phyloP scores from a whole-genome alignment of 1,140 invertebrate species.

The Mercenaria mercenaria region DNA sequence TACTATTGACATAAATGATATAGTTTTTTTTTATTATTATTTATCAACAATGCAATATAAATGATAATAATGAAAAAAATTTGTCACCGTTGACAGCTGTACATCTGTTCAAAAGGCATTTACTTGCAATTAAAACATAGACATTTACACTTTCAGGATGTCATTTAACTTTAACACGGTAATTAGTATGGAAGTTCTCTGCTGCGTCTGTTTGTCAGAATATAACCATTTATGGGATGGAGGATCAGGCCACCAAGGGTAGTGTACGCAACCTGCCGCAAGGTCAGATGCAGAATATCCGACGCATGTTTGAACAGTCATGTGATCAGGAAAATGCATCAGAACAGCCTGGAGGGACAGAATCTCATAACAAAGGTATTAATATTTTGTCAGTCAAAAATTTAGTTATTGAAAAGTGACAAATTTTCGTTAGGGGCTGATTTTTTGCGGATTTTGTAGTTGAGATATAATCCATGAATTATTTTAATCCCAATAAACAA shows the following conservation, averaged over 20 bases:
- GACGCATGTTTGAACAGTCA: slow-evolving; percentile 63
- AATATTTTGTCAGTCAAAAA: slow-evolving; percentile 28
- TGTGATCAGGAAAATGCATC: not conserved
- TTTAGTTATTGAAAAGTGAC: not conserved
- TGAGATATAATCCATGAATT: too few species aligned
- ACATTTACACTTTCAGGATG: too few species aligned
- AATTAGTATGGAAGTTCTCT: not conserved
- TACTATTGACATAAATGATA: too few species aligned
- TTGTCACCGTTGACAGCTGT: too few species aligned
- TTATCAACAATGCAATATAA: too few species aligned
- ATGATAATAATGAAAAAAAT: too few species aligned
- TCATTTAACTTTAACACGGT: too few species aligned
- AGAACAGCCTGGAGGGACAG: not conserved
- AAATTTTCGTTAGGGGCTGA: not conserved
- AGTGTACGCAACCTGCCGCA: slow-evolving; percentile 71
- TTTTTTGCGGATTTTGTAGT: too few species aligned
- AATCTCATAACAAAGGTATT: not conserved
- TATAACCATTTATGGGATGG: not conserved
- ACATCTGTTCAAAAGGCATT: too few species aligned
- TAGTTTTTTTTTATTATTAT: too few species aligned
- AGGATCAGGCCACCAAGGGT: not conserved
- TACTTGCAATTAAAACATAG: too few species aligned
- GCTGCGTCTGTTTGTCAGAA: not conserved
- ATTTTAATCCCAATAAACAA: too few species aligned
- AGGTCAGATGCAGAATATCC: slow-evolving; percentile 68